Conservation (phyloP, 35 echinoderm and acorn worm species). For the Ptychodera flava region DNA sequence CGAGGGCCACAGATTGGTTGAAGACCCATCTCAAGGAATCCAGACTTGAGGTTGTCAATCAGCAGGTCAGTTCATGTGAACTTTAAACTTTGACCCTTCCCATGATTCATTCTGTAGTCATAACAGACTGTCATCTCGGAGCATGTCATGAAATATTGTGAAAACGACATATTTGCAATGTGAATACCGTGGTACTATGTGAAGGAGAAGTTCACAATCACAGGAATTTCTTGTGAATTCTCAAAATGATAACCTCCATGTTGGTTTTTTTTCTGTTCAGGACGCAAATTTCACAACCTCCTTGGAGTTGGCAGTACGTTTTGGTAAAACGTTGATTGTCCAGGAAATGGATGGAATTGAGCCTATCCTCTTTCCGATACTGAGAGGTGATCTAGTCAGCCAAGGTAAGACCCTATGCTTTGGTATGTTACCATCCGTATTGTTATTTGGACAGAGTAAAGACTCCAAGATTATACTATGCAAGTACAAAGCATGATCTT, state of each 20-base stretch:
- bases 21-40: constrained; percentile 86
- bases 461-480: too few relatives aligned
- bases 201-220: too few relatives aligned
- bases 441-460: too few relatives aligned
- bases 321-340: constrained; percentile 94
- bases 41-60: constrained; percentile 86
- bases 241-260: too few relatives aligned
- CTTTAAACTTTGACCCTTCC: not conserved
- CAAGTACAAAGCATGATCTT: too few relatives aligned
- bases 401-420: constrained; percentile 66
- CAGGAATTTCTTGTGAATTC: too few relatives aligned
- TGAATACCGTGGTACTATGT: too few relatives aligned
- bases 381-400: constrained; percentile 87
- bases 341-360: constrained; percentile 97
- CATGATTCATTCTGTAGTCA: not conserved
- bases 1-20: constrained; percentile 92
- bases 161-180: too few relatives aligned
- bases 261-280: constrained; percentile 35
- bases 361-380: constrained; percentile 81
- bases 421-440: too few relatives aligned
- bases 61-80: constrained; percentile 58
- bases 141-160: too few relatives aligned
- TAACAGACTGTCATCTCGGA: too few relatives aligned
- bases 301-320: constrained; percentile 85
- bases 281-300: constrained; percentile 91